Evolutionary conservation across 35 echinoderm and acorn worm species (phyloP).

Genomic region (Stichopus chloronotus): DNA sequence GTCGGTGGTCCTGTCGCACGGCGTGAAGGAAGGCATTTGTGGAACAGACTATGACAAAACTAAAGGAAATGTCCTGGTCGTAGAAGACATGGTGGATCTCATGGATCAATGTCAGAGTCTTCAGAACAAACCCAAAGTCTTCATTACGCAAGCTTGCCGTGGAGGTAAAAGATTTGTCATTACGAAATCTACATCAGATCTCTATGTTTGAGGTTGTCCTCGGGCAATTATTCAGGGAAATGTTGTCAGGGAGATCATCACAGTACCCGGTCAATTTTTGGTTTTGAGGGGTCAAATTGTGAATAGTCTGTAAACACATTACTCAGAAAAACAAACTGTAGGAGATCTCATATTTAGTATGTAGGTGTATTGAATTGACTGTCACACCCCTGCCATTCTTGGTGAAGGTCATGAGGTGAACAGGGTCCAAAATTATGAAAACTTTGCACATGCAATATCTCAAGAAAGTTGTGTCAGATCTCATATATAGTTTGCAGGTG

Average conservation of each 20-base stretch:
- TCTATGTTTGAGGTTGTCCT: background rate
- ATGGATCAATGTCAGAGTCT: slow-evolving; percentile 24
- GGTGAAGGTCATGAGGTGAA: too few species aligned
- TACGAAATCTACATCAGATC: background rate
- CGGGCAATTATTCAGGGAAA: background rate
- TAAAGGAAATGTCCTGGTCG: background rate
- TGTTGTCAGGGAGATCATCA: background rate
- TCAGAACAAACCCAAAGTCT: slow-evolving; percentile 3
- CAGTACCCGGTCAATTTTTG: background rate
- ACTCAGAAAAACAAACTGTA: background rate
- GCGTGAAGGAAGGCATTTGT: slow-evolving; percentile 10
- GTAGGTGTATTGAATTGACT: too few species aligned
- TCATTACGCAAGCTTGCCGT: slow-evolving; percentile 41
- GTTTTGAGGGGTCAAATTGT: background rate
- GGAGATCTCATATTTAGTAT: background rate
- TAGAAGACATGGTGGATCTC: background rate
- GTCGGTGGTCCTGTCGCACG: slow-evolving; percentile 36
- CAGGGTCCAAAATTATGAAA: too few species aligned
- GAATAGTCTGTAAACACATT: background rate
- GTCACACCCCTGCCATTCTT: too few species aligned
- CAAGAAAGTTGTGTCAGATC: too few species aligned
- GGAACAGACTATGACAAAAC: slow-evolving; percentile 39
- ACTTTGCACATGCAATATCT: too few species aligned
- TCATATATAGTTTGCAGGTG: too few species aligned
- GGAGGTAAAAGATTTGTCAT: background rate